These are phyloP conservation scores for Cyphomyrus plagiostoma DNA, from an alignment of 2,113 vertebrate species.

Conservation along the genomic window DNA sequence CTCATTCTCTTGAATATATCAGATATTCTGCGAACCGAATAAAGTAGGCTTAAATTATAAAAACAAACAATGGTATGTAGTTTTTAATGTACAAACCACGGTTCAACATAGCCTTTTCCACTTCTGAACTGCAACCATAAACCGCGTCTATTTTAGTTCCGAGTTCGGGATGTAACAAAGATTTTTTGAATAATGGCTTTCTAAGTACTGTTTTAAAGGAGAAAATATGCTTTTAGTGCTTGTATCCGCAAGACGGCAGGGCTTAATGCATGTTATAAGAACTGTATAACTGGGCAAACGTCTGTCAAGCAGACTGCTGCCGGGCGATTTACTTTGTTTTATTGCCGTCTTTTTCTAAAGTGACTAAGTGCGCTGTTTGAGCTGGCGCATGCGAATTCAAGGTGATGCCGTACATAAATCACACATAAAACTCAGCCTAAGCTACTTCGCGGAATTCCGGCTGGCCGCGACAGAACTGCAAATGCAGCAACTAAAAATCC, in stretches of 20 bases:
- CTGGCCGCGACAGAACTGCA: background rate
- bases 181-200: slow-evolving; percentile 37
- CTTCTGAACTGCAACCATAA: slow-evolving; percentile 58
- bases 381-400: slow-evolving; percentile 22
- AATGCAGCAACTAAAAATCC: background rate
- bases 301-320: slow-evolving; percentile 31
- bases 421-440: background rate
- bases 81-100: slow-evolving; percentile 48
- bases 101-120: slow-evolving; percentile 51
- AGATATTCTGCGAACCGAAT: slow-evolving; percentile 30
- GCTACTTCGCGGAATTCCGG: background rate
- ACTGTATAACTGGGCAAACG: slow-evolving; percentile 16
- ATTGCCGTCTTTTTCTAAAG: slow-evolving; percentile 24
- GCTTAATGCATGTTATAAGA: slow-evolving; percentile 34
- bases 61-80: slow-evolving; percentile 56
- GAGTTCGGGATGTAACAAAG: slow-evolving; percentile 56
- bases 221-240: slow-evolving; percentile 38
- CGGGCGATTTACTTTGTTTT: slow-evolving; percentile 18
- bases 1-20: slow-evolving; percentile 12
- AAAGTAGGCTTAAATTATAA: slow-evolving; percentile 47
- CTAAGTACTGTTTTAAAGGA: slow-evolving; percentile 47
- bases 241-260: slow-evolving; percentile 24
- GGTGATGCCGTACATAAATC: slow-evolving; percentile 35
- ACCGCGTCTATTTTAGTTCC: slow-evolving; percentile 62
- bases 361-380: slow-evolving; percentile 27